Conservation (phyloP, 2,797 vertebrate species). For the Notolabrus celidotus region DNA sequence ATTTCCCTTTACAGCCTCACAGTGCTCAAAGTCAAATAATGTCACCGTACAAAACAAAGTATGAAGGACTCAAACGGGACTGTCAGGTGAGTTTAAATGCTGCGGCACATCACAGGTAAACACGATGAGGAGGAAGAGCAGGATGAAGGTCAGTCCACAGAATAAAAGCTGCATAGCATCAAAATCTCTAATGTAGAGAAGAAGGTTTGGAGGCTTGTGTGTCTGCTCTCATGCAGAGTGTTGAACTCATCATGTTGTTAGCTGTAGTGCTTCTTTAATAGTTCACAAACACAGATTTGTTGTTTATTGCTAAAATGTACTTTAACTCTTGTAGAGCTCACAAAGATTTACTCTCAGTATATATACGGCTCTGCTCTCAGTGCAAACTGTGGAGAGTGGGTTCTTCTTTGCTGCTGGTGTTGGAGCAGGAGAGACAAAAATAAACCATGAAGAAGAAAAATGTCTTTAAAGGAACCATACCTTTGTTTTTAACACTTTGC, state of each 20-base stretch:
- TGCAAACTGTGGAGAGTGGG: background rate
- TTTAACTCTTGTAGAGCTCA: background rate
- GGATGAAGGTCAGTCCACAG: conserved; percentile 26
- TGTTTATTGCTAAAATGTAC: background rate
- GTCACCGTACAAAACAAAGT: conserved; percentile 5
- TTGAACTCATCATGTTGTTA: background rate
- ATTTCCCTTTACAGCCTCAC: conserved; percentile 48
- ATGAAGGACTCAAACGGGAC: conserved; percentile 17
- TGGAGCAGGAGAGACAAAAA: conserved; percentile 22
- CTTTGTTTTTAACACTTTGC: no score
- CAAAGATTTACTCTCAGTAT: background rate
- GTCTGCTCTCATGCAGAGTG: conserved; percentile 17
- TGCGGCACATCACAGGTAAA: conserved; percentile 47
- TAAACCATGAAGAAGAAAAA: no score
- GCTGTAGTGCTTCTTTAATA: background rate
- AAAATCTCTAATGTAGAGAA: conserved; percentile 77
- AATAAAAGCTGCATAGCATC: conserved; percentile 64
- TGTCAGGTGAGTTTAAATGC: conserved; percentile 1
- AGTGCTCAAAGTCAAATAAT: no score
- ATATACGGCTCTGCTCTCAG: conserved; percentile 3
- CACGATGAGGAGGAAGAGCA: background rate
- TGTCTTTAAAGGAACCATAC: no score
- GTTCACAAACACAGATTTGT: background rate
- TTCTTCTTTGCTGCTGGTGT: background rate
- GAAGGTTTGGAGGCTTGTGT: background rate